A percentile compares a stretch with the other conserved stretches of the same genome.
phyloP scores from a whole-genome alignment of 2,113 vertebrate genomes.

The Chrysemys picta region DNA sequence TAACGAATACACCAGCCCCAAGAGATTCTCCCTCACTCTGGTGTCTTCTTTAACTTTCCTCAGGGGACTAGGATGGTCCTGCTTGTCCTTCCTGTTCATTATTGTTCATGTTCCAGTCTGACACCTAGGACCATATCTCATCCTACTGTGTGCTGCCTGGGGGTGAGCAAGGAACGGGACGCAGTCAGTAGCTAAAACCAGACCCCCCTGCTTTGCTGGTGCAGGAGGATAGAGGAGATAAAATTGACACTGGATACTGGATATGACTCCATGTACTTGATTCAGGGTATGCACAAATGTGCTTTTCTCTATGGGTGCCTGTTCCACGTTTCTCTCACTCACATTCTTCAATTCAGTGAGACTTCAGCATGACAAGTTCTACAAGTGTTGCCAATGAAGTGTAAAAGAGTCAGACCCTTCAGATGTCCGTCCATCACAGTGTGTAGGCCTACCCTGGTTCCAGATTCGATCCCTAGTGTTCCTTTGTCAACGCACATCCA shows the following conservation, averaged over 20 bases:
- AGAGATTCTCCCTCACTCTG: background rate
- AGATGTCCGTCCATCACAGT: background rate
- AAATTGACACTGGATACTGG: too few species aligned
- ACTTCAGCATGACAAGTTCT: background rate
- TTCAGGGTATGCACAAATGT: too few species aligned
- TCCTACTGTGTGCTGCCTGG: background rate
- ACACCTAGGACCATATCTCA: background rate
- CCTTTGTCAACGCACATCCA: too few species aligned
- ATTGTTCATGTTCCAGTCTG: background rate
- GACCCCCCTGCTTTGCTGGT: background rate
- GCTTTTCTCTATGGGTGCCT: background rate
- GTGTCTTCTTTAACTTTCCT: background rate
- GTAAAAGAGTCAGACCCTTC: background rate
- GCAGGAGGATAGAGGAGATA: background rate
- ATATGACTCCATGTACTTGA: too few species aligned
- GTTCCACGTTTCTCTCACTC: background rate
- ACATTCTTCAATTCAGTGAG: background rate
- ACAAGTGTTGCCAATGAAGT: background rate
- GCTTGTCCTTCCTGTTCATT: background rate
- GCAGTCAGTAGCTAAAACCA: background rate
- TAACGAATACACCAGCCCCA: background rate
- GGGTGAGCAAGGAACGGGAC: background rate
- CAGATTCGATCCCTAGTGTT: background rate
- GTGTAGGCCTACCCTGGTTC: background rate
- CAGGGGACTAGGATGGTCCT: background rate